Base-by-base conservation (phyloP, 2,113 vertebrate species). In the Odontophorus gujanensis region DNA sequence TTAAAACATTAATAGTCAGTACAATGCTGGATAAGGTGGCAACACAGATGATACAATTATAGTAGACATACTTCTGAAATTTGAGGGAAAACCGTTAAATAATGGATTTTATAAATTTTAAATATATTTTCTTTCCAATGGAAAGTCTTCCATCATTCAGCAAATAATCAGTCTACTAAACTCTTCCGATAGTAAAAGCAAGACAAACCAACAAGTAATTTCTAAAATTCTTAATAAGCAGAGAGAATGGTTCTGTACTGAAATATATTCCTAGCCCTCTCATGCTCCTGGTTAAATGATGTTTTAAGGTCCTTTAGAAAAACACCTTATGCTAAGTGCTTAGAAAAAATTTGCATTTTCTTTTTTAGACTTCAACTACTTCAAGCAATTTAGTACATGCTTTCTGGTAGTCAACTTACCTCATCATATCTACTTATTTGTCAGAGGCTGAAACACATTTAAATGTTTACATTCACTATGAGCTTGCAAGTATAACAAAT, bases 291-390 rank as follows among this genome's bases (percentile, higher is more conserved):
- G 68, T 80, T 83, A 65, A 77, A 86, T n/a, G 7, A 76, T 2
- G 18, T 34, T 82, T 84, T 74, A 61, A 82, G 21, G 9, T 53
- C 15, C 7, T 72, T 81, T 51, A 61, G 13, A 58, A 3, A 77
- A 58, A 47, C 0, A 20, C 1, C 4, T 84, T 77, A 17, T 17
- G 43, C 4, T 0, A 65, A 71, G 3, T 7, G 4, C 4, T 58
- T 69, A 17, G 45, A 6, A 47, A 5, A 75, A 69, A 55, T 62
- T 72, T 3, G 7, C 48, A 79, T 76, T 71, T 72, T 67, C 5
- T 40, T 40, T 3, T 3, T 53, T 72, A 59, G 20, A 25, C 65
- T 32, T n/a, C 53, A 82, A 42, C 51, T 66, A n/a, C 22, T 69
- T 74, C 5, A 84, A 77, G 24, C 2, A 77, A 53, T 50, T 81